Evolutionary conservation across 2,797 vertebrate species (phyloP).

Genomic region (Loriculus beryllinus): DNA sequence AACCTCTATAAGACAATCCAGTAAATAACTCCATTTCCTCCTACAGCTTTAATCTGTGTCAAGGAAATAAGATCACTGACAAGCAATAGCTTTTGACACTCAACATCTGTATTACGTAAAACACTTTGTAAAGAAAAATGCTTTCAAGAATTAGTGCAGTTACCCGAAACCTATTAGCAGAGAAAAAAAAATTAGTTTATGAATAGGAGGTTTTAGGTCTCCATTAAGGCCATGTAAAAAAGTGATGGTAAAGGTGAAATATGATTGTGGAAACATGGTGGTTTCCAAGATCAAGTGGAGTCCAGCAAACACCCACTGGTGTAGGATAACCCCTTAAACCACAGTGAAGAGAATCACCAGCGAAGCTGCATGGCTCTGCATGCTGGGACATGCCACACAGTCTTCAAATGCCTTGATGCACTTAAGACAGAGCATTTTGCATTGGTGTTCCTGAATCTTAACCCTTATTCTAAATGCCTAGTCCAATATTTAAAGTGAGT

Average conservation of each 20-base stretch:
- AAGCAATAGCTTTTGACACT: not conserved
- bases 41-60: not conserved
- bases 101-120: not conserved
- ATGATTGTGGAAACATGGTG: not conserved
- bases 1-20: not conserved
- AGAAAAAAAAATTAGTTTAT: not conserved
- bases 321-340: not conserved
- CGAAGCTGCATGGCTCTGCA: not conserved
- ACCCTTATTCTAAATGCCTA: not conserved
- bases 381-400: accelerated
- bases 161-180: not conserved
- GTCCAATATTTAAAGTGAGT: not conserved
- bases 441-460: not conserved
- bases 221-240: not conserved
- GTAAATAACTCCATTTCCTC: not conserved
- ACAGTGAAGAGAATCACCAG: not conserved
- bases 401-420: accelerated
- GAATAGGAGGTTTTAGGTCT: not conserved
- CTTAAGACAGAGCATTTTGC: not conserved
- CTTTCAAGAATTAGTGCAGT: not conserved
- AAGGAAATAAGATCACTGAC: not conserved
- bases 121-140: not conserved
- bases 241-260: not conserved
- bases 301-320: not conserved
- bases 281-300: not conserved